A percentile compares a stretch with the other conserved stretches of the same genome.
Conservation (phyloP, 2,888 invertebrate genomes). For the Dioctria rufipes region DNA sequence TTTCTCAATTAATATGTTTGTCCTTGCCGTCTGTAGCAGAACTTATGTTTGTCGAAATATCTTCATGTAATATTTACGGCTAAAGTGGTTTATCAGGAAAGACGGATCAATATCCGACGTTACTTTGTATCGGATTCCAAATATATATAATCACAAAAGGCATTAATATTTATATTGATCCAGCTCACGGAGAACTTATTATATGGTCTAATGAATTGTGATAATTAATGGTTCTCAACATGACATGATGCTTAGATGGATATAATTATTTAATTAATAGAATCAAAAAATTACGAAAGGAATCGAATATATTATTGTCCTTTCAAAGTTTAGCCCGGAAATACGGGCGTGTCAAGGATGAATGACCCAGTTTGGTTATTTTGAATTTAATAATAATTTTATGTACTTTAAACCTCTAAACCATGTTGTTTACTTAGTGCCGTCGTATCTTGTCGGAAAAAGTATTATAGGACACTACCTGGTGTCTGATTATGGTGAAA, state of each 20-base stretch:
- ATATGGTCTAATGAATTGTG: constrained; percentile 43
- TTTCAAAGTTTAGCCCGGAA: too few species aligned
- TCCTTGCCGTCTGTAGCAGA: not conserved
- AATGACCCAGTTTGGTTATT: too few species aligned
- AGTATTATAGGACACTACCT: too few species aligned
- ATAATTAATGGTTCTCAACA: constrained; percentile 4
- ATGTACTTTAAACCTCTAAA: too few species aligned
- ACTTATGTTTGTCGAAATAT: not conserved
- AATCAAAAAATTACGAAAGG: too few species aligned
- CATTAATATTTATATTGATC: constrained; percentile 34
- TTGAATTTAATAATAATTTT: too few species aligned
- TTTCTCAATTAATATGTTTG: not conserved
- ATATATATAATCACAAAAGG: not conserved
- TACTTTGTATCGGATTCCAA: not conserved
- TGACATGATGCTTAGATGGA: not conserved
- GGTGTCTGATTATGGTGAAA: too few species aligned
- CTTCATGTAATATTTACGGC: not conserved
- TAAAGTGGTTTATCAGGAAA: not conserved
- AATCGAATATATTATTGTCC: too few species aligned
- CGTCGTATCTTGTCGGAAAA: too few species aligned
- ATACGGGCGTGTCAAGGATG: too few species aligned
- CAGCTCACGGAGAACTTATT: constrained; percentile 36
- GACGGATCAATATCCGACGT: not conserved
- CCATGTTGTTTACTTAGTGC: too few species aligned
- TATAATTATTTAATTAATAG: not conserved